Evolutionary conservation across 2,888 invertebrate genomes (phyloP).

Genomic region (Drosophila gaucha): DNA sequence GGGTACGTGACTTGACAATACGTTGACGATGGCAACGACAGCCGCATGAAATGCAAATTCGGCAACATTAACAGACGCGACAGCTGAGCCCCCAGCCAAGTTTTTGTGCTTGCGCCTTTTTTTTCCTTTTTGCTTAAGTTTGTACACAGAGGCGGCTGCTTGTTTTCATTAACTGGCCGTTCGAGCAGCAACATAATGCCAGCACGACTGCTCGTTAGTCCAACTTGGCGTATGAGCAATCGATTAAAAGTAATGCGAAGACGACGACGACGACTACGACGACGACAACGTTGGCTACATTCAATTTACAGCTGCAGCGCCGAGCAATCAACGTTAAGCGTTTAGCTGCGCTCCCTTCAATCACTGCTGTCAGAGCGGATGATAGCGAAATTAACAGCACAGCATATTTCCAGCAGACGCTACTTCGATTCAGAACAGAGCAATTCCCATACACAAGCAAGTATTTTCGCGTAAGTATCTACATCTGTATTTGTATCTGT

Average conservation of each 20-base stretch:
- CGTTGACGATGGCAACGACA: conserved; percentile 42
- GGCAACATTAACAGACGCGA: conserved; percentile 68
- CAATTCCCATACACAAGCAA: conserved; percentile 4
- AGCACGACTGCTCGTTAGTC: conserved; percentile 66
- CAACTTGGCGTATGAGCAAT: conserved; percentile 72
- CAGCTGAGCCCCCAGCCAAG: conserved; percentile 45
- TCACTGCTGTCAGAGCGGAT: conserved; percentile 41
- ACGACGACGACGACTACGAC: conserved; percentile 2
- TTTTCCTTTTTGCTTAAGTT: conserved; percentile 52
- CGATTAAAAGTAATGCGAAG: conserved; percentile 69
- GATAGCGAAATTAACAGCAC: conserved; percentile 58
- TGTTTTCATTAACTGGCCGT: conserved; percentile 79
- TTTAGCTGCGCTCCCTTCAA: conserved; percentile 59
- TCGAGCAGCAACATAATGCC: conserved; percentile 48
- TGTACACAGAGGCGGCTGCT: conserved; percentile 67
- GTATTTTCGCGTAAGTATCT: conserved; percentile 5
- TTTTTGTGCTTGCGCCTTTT: conserved; percentile 10
- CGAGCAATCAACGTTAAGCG: conserved; percentile 70
- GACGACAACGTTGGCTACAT: conserved; percentile 16
- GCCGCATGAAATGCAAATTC: conserved; percentile 76
- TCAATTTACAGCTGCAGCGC: conserved; percentile 69
- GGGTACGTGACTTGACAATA: conserved; percentile 80
- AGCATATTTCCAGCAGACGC: conserved; percentile 37
- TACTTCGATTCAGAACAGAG: conserved; percentile 16
- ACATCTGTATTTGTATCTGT: neutral